Conservation (phyloP, 2,113 vertebrate species). For the Pachypanchax playfairii region DNA sequence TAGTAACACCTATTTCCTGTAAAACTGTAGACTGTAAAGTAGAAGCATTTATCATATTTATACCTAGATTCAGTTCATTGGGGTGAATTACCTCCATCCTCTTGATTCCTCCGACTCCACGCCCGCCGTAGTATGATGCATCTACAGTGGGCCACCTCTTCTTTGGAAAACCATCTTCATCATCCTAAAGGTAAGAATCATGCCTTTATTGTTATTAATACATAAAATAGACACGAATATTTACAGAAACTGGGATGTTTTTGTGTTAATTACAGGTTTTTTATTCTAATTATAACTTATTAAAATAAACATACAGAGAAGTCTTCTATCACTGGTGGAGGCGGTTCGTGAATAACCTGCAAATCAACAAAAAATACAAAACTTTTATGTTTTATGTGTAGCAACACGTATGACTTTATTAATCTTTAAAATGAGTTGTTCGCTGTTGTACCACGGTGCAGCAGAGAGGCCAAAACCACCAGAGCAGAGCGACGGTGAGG, state of each 20-base stretch:
- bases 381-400: background rate
- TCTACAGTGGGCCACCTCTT: conserved; percentile 87
- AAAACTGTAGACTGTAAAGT: background rate
- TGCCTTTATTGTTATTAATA: background rate
- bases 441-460: conserved; percentile 91
- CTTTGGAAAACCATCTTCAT: conserved; percentile 76
- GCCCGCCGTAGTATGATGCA: conserved; percentile 95
- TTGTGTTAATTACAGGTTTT: too few relatives aligned
- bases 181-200: conserved; percentile 65
- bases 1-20: background rate
- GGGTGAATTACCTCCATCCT: conserved; percentile 90
- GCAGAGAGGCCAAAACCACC: conserved; percentile 99
- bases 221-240: background rate
- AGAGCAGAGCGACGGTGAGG: conserved; percentile 87
- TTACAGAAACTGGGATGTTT: background rate
- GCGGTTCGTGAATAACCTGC: conserved; percentile 80
- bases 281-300: too few relatives aligned
- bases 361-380: background rate
- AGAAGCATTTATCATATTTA: background rate
- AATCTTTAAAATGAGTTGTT: background rate
- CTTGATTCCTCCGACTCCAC: conserved; percentile 96
- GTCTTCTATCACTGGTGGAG: conserved; percentile 73
- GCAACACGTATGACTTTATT: too few relatives aligned
- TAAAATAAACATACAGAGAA: conserved; percentile 62
- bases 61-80: background rate